Conservation (phyloP, 2,797 vertebrate genomes). For the Leuciscus waleckii region DNA sequence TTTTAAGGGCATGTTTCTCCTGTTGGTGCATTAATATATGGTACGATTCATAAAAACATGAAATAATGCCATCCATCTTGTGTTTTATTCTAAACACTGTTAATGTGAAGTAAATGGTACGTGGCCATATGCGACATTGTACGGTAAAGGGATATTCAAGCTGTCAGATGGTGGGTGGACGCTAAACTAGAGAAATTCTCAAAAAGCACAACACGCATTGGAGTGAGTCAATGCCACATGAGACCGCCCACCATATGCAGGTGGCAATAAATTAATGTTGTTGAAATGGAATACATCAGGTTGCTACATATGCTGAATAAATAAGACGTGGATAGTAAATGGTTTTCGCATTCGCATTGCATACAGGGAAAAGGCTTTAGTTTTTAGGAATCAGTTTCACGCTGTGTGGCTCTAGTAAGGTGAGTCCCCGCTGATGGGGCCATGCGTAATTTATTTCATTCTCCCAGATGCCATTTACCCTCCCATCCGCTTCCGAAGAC, state of each 20-base stretch:
- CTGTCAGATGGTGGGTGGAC: conserved; percentile 32
- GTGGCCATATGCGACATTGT: not conserved
- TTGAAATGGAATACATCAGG: conserved; percentile 65
- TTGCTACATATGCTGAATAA: conserved; percentile 65
- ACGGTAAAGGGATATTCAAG: not conserved
- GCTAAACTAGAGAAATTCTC: conserved; percentile 50
- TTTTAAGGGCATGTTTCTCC: not conserved
- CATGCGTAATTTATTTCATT: conserved; percentile 74
- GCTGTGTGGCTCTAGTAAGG: conserved; percentile 69
- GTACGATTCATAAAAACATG: not conserved
- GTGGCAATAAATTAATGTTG: conserved; percentile 67
- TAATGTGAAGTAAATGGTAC: not conserved
- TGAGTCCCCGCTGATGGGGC: conserved; percentile 65
- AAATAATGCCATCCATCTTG: not conserved
- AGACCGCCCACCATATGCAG: conserved; percentile 45
- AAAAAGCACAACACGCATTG: conserved; percentile 63
- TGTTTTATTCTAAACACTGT: not conserved
- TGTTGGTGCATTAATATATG: not conserved
- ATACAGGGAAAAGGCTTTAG: conserved; percentile 57
- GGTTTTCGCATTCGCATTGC: conserved; percentile 64
- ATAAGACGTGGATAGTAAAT: conserved; percentile 62
- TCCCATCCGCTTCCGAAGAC: conserved; percentile 60
- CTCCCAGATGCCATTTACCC: conserved; percentile 69
- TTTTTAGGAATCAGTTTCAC: conserved; percentile 72
- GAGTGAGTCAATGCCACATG: conserved; percentile 55